Conservation (phyloP, 2,888 invertebrate genomes). For the Altica lythri region DNA sequence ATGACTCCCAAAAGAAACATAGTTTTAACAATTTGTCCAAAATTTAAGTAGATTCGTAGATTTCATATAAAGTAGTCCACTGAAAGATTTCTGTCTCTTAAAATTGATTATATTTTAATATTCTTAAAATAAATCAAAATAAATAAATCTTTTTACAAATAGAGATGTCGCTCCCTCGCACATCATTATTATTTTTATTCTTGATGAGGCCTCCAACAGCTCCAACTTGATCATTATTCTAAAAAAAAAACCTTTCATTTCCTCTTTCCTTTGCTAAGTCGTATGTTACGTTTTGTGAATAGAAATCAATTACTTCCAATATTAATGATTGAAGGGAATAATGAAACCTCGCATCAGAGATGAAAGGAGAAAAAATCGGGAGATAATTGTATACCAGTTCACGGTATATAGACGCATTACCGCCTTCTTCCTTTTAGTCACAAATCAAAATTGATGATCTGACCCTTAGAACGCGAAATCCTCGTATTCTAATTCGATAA, state of each 20-base stretch:
- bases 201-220: neutral
- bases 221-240: slow-evolving; percentile 4
- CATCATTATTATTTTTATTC: slow-evolving; percentile 1
- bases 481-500: neutral
- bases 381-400: slow-evolving; percentile 7
- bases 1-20: too few relatives aligned
- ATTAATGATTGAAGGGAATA: slow-evolving; percentile 9
- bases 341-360: slow-evolving; percentile 1
- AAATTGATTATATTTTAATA: too few relatives aligned
- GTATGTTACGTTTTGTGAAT: slow-evolving; percentile 14
- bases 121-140: too few relatives aligned
- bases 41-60: too few relatives aligned
- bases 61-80: too few relatives aligned
- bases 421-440: neutral
- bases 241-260: slow-evolving; percentile 7
- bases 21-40: too few relatives aligned
- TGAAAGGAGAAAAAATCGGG: slow-evolving; percentile 3
- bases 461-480: neutral
- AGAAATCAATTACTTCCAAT: slow-evolving; percentile 15
- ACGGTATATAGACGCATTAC: neutral
- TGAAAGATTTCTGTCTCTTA: too few relatives aligned
- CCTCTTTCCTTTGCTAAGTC: slow-evolving; percentile 1
- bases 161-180: neutral
- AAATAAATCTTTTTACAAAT: too few relatives aligned
- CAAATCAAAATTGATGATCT: slow-evolving; percentile 7